Evolutionary conservation across 2,113 vertebrate genomes (phyloP).

Genomic region (Platysteira castanea): DNA sequence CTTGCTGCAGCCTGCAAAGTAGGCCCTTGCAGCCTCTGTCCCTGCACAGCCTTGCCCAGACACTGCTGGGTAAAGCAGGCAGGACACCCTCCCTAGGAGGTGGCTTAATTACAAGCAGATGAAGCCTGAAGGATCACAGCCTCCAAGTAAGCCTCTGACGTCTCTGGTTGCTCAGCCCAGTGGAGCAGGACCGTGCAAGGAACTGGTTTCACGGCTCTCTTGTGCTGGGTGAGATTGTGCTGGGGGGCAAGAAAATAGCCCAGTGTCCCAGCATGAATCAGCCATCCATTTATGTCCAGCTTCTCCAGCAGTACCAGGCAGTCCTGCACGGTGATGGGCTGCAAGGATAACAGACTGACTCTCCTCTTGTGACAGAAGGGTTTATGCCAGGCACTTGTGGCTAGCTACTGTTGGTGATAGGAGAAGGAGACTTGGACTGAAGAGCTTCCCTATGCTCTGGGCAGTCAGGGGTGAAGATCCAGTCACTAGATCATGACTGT

Average conservation of each 20-base stretch:
- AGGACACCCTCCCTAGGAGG: not conserved
- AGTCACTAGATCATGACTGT: not conserved
- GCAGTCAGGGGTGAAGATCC: not conserved
- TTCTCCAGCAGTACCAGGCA: slow-evolving; percentile 42
- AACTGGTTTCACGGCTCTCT: not conserved
- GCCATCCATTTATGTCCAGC: not conserved
- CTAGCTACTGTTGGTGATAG: not conserved
- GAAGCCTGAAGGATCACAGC: not conserved
- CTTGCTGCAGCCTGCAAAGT: not conserved
- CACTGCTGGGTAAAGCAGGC: not conserved
- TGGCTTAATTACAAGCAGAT: not conserved
- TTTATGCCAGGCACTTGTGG: not conserved
- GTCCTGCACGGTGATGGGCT: not conserved
- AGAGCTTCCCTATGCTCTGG: not conserved
- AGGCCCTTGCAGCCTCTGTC: not conserved
- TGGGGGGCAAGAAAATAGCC: not conserved
- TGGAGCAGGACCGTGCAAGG: not conserved
- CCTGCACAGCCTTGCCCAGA: not conserved
- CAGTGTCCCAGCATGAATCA: slow-evolving; percentile 52
- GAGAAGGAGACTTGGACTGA: not conserved
- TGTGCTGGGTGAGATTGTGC: not conserved
- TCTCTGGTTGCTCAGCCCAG: not conserved
- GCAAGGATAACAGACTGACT: slow-evolving; percentile 4
- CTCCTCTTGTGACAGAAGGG: not conserved
- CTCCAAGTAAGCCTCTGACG: not conserved